A percentile compares a stretch with the other conserved stretches of the same genome.
These are phyloP conservation scores for Artemia sinica DNA, from an alignment of 2,888 invertebrate species.

Conservation along the genomic window DNA sequence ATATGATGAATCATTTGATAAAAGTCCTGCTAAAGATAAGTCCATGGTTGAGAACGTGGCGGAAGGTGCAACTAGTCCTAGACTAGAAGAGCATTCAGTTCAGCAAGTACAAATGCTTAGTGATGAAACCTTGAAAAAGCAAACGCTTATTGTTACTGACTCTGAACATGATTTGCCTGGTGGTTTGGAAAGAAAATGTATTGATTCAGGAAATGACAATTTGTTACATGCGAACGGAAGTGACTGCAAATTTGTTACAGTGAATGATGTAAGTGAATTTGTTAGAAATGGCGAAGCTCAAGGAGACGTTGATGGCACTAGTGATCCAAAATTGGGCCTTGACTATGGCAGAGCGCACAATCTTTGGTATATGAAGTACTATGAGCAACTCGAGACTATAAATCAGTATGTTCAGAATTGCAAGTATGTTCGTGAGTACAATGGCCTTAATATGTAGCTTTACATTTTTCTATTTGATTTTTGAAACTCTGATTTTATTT, in stretches of 20 bases:
- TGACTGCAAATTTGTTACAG: too few species aligned
- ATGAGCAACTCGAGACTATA: not conserved
- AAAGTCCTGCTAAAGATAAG: not conserved
- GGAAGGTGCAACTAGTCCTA: not conserved
- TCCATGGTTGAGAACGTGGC: too few species aligned
- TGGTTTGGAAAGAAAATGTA: conserved; percentile 10
- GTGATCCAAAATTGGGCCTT: not conserved
- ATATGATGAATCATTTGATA: not conserved
- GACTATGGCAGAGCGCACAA: not conserved
- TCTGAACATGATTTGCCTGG: conserved; percentile 2
- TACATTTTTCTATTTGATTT: not conserved
- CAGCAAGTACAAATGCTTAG: not conserved
- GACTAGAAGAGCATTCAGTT: not conserved
- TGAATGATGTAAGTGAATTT: too few species aligned
- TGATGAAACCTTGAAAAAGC: conserved; percentile 11
- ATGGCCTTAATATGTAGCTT: not conserved
- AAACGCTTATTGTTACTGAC: not conserved
- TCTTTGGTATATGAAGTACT: conserved; percentile 6
- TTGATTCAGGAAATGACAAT: not conserved
- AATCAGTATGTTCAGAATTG: not conserved
- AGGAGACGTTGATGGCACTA: too few species aligned
- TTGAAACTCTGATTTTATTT: too few species aligned
- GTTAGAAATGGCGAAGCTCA: too few species aligned
- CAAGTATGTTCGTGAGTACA: conserved; percentile 9
- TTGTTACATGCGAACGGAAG: too few species aligned